Evolutionary conservation across 2,888 invertebrate genomes (phyloP), one percentile per base, ranked within the genome.

Genomic region (Phengaris arion): DNA sequence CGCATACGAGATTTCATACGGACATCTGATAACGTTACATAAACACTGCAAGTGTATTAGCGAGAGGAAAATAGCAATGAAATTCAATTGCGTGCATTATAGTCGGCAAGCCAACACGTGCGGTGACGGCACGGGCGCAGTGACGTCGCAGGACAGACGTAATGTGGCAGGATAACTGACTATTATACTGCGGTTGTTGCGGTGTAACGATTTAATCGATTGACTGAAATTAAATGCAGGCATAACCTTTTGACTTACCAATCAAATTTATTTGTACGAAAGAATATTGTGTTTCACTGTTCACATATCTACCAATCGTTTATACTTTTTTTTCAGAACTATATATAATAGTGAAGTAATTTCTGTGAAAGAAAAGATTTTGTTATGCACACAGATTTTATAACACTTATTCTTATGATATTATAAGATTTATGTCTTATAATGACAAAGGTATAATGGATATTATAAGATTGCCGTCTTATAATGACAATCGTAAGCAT

Each of bases 11-110:
- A 64, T 64, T 64, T 35, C 35, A 64, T 64, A 64, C 13, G 64
- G 64, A 35, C 35, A 72, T 48, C 48, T 48, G 48, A 48, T 48
- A 48, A 48, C 35, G 72, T 52, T 72, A 72, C 54, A 46, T 69
- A 69, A 78, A 80, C 81, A 80, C 82, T 81, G 82, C 85, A 85
- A 85, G 82, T 81, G 81, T 82, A 82, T 85, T 87, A 83, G 82
- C 81, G 82, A 81, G 84, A 91, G 92, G 93, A 88, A 91, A 91
- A 91, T 89, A 89, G 88, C 93, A 92, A 92, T 92, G 91, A 91
- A 86, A 90, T 90, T 84, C 92, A 92, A 91, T 92, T 92, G 92
- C 85, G 87, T 84, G 81, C 81, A 85, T 87, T 85, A 86, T 80
- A 79, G 80, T 15, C 35, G 35, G 35, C 35, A 4, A 35, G 35